Percentiles rank a stretch among this genome's conserved stretches.
Conservation (phyloP, 1,140 invertebrate species). For the Varroa destructor region DNA sequence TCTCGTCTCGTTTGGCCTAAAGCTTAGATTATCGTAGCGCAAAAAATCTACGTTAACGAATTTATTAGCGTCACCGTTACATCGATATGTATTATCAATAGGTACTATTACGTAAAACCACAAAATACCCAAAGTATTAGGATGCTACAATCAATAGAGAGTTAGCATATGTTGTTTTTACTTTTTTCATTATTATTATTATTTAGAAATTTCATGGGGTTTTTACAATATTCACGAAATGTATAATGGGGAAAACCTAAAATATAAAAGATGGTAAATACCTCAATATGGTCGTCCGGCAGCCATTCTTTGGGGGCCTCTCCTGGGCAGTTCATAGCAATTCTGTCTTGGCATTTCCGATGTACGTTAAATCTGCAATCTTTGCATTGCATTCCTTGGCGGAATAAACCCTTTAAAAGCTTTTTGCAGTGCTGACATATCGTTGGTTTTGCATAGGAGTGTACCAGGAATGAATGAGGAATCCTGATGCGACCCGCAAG, state of each 20-base stretch:
- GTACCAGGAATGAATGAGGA: constrained; percentile 62
- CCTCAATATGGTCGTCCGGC: background rate
- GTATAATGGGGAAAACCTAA: background rate
- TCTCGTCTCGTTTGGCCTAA: too few species aligned
- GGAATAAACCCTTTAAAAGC: constrained; percentile 81
- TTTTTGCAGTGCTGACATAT: constrained; percentile 91
- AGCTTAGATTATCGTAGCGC: too few species aligned
- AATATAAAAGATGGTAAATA: constrained; percentile 4
- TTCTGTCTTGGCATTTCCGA: constrained; percentile 84
- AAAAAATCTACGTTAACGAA: too few species aligned
- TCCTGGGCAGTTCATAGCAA: constrained; percentile 88
- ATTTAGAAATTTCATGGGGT: too few species aligned
- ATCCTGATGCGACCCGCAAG: constrained; percentile 60
- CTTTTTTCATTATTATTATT: too few species aligned
- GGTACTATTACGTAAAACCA: too few species aligned
- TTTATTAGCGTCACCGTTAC: too few species aligned
- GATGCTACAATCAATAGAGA: too few species aligned
- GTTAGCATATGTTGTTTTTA: too few species aligned
- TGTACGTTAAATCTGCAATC: constrained; percentile 77
- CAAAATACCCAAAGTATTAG: too few species aligned
- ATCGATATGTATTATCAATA: too few species aligned
- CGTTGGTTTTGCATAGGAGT: constrained; percentile 82
- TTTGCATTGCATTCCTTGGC: constrained; percentile 92
- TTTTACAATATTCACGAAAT: background rate
- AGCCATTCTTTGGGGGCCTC: constrained; percentile 48